Evolutionary conservation across 2,888 invertebrate genomes (phyloP).

Genomic region (Philereme transversata): DNA sequence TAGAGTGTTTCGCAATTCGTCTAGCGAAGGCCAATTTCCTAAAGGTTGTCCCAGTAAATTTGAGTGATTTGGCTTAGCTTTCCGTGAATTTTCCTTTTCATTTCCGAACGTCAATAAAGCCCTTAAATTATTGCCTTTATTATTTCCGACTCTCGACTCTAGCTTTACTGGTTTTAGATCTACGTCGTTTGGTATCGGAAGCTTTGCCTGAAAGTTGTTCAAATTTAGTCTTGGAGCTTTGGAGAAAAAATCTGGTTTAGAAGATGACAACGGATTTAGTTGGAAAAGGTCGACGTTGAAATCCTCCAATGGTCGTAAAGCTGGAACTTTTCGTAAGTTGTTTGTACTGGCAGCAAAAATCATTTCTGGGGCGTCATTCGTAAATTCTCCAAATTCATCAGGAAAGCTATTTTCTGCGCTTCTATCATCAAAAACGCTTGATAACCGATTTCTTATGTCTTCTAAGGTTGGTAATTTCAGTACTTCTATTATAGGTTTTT

Average conservation of each 20-base stretch:
- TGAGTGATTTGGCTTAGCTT: constrained; percentile 29
- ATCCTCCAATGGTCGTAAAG: constrained; percentile 45
- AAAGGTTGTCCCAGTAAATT: constrained; percentile 36
- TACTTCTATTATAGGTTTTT: constrained; percentile 35
- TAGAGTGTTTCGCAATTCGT: constrained; percentile 36
- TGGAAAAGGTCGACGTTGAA: constrained; percentile 53
- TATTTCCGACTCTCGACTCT: constrained; percentile 48
- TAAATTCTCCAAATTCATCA: constrained; percentile 33
- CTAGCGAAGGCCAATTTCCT: constrained; percentile 43
- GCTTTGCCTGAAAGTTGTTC: constrained; percentile 54
- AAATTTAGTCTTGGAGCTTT: constrained; percentile 47
- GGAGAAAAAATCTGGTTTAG: constrained; percentile 28
- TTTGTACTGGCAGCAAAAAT: constrained; percentile 45
- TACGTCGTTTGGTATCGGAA: constrained; percentile 53
- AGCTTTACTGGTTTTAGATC: constrained; percentile 53
- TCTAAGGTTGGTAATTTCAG: constrained; percentile 47
- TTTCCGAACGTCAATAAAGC: constrained; percentile 45
- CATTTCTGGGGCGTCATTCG: constrained; percentile 42
- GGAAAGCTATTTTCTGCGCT: constrained; percentile 31
- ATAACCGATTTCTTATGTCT: constrained; percentile 45
- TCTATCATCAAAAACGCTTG: constrained; percentile 46
- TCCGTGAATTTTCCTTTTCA: constrained; percentile 28
- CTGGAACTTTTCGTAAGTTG: constrained; percentile 39
- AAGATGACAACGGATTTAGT: constrained; percentile 42
- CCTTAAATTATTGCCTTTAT: constrained; percentile 44